These are phyloP conservation scores for Sebastes paucispinis DNA, from an alignment of 2,797 vertebrate genomes.

Conservation along the genomic window DNA sequence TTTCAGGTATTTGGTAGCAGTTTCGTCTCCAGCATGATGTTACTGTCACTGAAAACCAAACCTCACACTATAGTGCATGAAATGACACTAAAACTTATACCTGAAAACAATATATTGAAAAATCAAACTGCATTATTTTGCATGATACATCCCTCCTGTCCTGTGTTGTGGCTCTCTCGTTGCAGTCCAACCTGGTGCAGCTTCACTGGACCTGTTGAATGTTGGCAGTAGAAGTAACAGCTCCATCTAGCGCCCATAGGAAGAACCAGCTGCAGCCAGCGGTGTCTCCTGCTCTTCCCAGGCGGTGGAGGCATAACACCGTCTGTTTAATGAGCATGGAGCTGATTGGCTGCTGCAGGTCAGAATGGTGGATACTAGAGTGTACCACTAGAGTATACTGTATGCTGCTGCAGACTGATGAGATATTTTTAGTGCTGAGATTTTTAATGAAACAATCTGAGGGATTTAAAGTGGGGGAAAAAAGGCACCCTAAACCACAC, in stretches of 20 bases:
- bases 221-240: conserved; percentile 2
- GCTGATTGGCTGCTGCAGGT: background rate
- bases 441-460: background rate
- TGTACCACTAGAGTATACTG: too few relatives aligned
- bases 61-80: background rate
- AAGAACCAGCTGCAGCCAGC: background rate
- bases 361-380: background rate
- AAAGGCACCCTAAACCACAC: background rate
- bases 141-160: background rate
- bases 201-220: conserved; percentile 49
- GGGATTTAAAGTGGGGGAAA: background rate
- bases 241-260: conserved; percentile 45
- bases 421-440: background rate
- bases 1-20: background rate
- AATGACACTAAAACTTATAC: background rate
- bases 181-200: background rate
- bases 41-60: background rate
- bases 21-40: background rate
- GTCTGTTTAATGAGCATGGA: background rate
- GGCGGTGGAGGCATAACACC: conserved; percentile 52
- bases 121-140: background rate
- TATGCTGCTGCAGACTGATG: background rate
- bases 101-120: background rate
- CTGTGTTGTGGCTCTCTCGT: background rate
- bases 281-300: background rate